Evolutionary conservation across 1,140 invertebrate genomes (phyloP).

Genomic region (Aphis craccivora): DNA sequence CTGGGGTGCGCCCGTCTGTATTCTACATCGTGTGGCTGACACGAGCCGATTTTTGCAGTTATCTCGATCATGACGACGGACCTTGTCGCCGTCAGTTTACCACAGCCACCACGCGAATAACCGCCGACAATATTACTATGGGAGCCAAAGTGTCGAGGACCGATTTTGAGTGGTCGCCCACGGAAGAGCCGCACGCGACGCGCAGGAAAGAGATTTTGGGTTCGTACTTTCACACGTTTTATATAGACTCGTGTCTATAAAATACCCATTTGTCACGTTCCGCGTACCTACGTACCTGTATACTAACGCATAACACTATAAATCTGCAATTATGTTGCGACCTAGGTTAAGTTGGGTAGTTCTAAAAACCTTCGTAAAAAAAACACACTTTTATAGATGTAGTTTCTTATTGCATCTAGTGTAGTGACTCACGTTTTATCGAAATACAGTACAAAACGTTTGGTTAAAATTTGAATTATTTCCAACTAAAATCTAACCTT

Average conservation of each 20-base stretch:
- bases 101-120: not conserved
- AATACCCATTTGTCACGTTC: not conserved
- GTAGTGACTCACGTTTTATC: too few species aligned
- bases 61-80: not conserved
- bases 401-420: not conserved
- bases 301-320: too few species aligned
- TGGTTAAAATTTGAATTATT: not conserved
- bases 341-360: not conserved
- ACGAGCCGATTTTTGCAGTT: not conserved
- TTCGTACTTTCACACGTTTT: slow-evolving; percentile 66
- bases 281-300: too few species aligned
- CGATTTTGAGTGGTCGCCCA: slow-evolving; percentile 96
- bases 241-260: not conserved
- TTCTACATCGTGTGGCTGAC: not conserved
- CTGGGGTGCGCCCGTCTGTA: too few species aligned
- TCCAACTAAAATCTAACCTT: not conserved
- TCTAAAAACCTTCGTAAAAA: not conserved
- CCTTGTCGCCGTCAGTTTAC: not conserved
- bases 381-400: not conserved
- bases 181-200: slow-evolving; percentile 97
- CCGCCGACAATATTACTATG: slow-evolving; percentile 66
- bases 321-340: too few species aligned
- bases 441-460: not conserved
- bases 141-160: slow-evolving; percentile 83
- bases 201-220: slow-evolving; percentile 92